Percentiles rank a stretch among this genome's conserved stretches.
Conservation (phyloP, 2,888 invertebrate genomes). For the Ophioninae sp. region DNA sequence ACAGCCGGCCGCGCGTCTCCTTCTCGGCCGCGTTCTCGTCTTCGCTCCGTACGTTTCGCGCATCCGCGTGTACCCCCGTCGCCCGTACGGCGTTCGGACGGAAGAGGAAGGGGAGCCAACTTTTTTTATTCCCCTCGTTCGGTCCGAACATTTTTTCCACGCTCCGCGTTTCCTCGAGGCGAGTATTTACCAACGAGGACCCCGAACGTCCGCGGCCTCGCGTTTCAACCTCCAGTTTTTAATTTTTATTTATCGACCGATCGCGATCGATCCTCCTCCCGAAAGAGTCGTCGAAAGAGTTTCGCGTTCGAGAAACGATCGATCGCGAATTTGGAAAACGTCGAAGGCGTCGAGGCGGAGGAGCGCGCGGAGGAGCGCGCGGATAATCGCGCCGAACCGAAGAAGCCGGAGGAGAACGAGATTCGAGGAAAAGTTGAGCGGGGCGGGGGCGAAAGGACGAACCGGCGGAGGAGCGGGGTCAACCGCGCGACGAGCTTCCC, state of each 20-base stretch:
- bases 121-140: too few species aligned
- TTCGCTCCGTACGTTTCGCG: too few species aligned
- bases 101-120: too few species aligned
- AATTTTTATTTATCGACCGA: background rate
- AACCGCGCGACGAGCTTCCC: slow-evolving; percentile 43
- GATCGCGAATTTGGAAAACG: background rate
- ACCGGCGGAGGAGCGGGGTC: background rate
- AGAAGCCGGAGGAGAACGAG: background rate
- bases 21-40: too few species aligned
- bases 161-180: too few species aligned
- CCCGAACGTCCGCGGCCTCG: too few species aligned
- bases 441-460: background rate
- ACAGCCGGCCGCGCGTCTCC: slow-evolving; percentile 40
- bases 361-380: background rate
- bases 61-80: too few species aligned
- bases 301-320: background rate
- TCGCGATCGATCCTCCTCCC: background rate
- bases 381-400: background rate
- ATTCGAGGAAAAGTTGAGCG: background rate
- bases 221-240: too few species aligned
- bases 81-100: too few species aligned
- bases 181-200: too few species aligned
- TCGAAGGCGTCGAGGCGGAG: background rate
- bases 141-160: too few species aligned
- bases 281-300: background rate